A percentile compares a stretch with the other conserved stretches of the same genome.
These are phyloP conservation scores for Goniozus legneri DNA, from an alignment of 1,140 invertebrate genomes.

Conservation along the genomic window DNA sequence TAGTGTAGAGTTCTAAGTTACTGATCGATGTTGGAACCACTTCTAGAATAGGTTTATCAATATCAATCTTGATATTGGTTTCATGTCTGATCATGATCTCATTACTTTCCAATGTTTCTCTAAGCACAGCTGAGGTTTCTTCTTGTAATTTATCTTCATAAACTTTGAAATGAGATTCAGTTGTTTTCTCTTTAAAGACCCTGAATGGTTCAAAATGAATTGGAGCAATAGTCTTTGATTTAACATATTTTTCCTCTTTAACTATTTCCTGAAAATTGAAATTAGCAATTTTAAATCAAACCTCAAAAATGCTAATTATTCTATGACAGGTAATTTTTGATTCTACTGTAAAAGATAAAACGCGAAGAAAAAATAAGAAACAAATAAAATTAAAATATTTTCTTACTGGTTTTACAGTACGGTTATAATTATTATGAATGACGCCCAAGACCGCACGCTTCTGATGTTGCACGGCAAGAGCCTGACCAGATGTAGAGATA, in stretches of 20 bases:
- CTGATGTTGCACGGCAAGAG: conserved; percentile 48
- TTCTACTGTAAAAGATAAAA: conserved; percentile 8
- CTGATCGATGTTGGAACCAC: conserved; percentile 40
- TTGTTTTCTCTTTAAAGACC: conserved; percentile 47
- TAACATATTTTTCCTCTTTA: conserved; percentile 51
- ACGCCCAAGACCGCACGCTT: conserved; percentile 60
- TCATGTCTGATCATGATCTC: conserved; percentile 51
- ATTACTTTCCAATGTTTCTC: conserved; percentile 38
- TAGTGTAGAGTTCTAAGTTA: conserved; percentile 16
- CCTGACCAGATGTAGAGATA: conserved; percentile 33
- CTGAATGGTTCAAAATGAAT: conserved; percentile 55
- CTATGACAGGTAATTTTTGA: no score
- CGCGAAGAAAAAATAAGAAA: conserved; percentile 4
- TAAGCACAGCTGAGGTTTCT: conserved; percentile 46
- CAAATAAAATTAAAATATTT: conserved; percentile 4
- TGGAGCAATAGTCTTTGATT: conserved; percentile 34
- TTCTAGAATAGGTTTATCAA: conserved; percentile 47
- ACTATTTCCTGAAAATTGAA: conserved; percentile 33
- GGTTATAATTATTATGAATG: conserved; percentile 48
- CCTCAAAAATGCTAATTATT: no score
- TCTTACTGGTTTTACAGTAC: conserved; percentile 49
- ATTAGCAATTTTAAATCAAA: neutral
- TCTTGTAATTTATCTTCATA: conserved; percentile 65
- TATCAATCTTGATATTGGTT: conserved; percentile 25
- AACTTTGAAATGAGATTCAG: conserved; percentile 59